A percentile compares a stretch with the other conserved stretches of the same genome.
phyloP scores from a whole-genome alignment of 92 coral and sea anemone genomes.

The Epizoanthus fatuus region DNA sequence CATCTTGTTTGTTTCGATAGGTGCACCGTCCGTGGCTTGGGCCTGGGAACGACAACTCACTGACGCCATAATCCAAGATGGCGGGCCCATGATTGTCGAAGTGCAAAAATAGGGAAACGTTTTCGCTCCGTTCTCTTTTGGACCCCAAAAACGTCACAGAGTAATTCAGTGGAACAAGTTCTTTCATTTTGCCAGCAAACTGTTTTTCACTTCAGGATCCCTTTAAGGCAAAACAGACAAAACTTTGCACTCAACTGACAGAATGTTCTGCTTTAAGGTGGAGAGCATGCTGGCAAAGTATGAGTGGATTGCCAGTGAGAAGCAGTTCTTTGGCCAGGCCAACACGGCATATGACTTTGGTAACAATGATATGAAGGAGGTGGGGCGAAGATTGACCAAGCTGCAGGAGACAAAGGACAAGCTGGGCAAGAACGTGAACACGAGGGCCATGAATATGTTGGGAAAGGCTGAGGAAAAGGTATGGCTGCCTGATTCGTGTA shows the following conservation, averaged over 20 bases:
- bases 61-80: too few species aligned
- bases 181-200: too few species aligned
- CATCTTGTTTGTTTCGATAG: too few species aligned
- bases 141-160: too few species aligned
- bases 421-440: slow-evolving; percentile 95
- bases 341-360: slow-evolving; percentile 97
- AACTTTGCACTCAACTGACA: not conserved
- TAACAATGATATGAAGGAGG: slow-evolving; percentile 95
- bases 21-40: too few species aligned
- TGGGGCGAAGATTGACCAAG: slow-evolving; percentile 84
- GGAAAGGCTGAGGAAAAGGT: slow-evolving; percentile 99
- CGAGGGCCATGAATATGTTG: slow-evolving; percentile 99
- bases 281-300: slow-evolving; percentile 90
- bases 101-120: too few species aligned
- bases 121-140: too few species aligned
- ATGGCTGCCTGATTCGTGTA: not conserved
- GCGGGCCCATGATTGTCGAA: too few species aligned
- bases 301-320: slow-evolving; percentile 95
- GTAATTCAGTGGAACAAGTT: too few species aligned
- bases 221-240: too few species aligned
- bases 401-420: slow-evolving; percentile 95
- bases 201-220: too few species aligned
- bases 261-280: slow-evolving; percentile 62
- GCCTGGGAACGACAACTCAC: too few species aligned
- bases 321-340: slow-evolving; percentile 95